Base-by-base conservation (phyloP, 2,113 vertebrate species). In the Nipponia nippon region DNA sequence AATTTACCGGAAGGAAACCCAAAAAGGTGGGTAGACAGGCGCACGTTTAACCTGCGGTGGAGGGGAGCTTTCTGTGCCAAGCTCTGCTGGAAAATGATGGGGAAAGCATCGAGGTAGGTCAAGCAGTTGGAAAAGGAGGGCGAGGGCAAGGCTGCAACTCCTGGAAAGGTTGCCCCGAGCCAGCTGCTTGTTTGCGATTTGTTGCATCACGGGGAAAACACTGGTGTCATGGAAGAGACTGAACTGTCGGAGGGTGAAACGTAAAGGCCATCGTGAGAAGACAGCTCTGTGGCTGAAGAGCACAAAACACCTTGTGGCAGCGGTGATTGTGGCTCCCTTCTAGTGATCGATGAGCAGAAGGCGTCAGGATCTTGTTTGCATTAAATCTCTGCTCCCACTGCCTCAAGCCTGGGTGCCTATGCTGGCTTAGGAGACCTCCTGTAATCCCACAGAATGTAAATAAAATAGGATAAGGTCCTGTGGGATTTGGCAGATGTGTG, bases 1-100 rank as follows among this genome's bases (percentile, higher is more conserved):
- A 59, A 77, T 15, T 55, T 56, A 47, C 47, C 1, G 8, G 38
- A 34, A 44, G 38, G 71, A 56, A 86, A 49, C 62, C 13, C 36
- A 20, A 20, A 50, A 23, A 4, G 12, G 11, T 42, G 62, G 52
- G 52, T 30, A 58, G 61, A 23, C 8, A 10, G 62, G n/a, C 8
- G 13, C 9, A n/a, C 1, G 3, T 50, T 44, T 50, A 42, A 59
- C 21, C 14, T 16, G 27, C 0, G 2, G 34, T 6, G 26, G 30
- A 20, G 46, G 29, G 38, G 63, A 78, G 84, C 46, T 44, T 36
- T 30, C 16, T 36, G 21, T 21, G 55, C 2, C 1, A 59, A 59
- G 32, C 18, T 50, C 44, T 44, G 26, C 63, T 46, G 52, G 63
- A 52, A 44, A 69, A 59, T 6, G 16, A 44, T 7, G 0, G 1